Conservation (phyloP, 1,140 invertebrate genomes). For the Heliconius melpomene region DNA sequence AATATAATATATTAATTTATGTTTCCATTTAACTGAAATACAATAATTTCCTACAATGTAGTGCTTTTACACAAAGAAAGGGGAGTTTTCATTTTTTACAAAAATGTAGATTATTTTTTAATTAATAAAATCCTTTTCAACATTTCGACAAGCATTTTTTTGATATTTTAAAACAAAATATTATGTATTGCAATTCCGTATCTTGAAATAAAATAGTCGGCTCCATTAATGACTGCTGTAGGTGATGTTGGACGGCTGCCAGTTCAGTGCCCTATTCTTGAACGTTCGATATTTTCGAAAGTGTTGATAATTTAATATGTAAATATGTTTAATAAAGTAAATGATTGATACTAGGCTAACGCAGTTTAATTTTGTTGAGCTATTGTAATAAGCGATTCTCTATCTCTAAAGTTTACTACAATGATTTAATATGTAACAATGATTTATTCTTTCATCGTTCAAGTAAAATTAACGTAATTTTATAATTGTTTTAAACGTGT, state of each 20-base stretch:
- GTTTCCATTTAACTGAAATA: too few species aligned
- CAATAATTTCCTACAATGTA: too few species aligned
- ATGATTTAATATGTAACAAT: background rate
- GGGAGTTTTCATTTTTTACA: too few species aligned
- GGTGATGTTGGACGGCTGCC: slow-evolving; percentile 34
- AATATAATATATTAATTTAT: too few species aligned
- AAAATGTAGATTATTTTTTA: too few species aligned
- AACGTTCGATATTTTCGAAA: slow-evolving; percentile 37
- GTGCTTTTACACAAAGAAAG: too few species aligned
- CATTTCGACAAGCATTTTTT: background rate
- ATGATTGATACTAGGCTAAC: background rate
- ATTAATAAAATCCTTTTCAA: background rate
- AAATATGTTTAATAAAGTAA: slow-evolving; percentile 29
- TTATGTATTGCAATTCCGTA: slow-evolving; percentile 23
- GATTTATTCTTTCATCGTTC: background rate
- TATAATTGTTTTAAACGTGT: background rate
- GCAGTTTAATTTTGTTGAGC: background rate
- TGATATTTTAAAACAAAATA: slow-evolving; percentile 19
- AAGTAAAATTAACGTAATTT: background rate
- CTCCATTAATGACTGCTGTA: slow-evolving; percentile 29
- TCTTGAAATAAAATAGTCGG: slow-evolving; percentile 31
- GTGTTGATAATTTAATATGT: slow-evolving; percentile 22
- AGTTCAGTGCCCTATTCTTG: slow-evolving; percentile 32
- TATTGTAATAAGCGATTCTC: too few species aligned
- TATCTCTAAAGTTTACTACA: background rate